Base-by-base conservation (phyloP, 2,888 invertebrate species). In the Aphodius granarius region DNA sequence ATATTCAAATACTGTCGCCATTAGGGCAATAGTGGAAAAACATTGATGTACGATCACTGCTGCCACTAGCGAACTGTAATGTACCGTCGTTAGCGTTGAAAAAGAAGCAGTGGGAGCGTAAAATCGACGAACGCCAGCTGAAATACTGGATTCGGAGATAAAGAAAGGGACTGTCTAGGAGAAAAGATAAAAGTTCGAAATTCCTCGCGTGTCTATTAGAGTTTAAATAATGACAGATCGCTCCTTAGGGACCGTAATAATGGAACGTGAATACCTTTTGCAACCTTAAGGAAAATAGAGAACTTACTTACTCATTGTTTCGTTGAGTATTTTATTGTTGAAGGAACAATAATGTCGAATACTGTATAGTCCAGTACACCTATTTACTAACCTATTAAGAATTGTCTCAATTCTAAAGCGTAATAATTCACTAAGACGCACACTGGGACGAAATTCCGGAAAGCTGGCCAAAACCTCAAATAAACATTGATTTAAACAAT, bases 141-240 rank as follows among this genome's bases (percentile, higher is more conserved):
- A 68, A 68, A 20, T 21, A 22, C 19, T 20, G 21, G 20, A 68
- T 22, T n/a, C 20, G 20, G 68, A 20, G 68, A 22, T 15, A 68
- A 19, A 22, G 16, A 20, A 21, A 20, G n/a, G n/a, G 68, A 65
- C 19, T 18, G 17, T 65, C 68, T 19, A 20, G 21, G n/a, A n/a
- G 20, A 20, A 20, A 20, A 19, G 20, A 68, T 68, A 68, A 68
- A 68, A 68, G 21, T 68, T 68, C 68, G 68, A n/a, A 68, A 68
- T 19, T 68, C 21, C 68, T 19, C 5, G 19, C 68, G 3, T 21
- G 68, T 68, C 68, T 68, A 68, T 68, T 68, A 68, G 21, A 68
- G 68, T 68, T 68, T 68, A 68, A 68, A 68, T 68, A 68, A 68
- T 68, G 68, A 68, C 20, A 22, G 68, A 68, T 5, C 21, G 68